Conservation (phyloP, 2,113 vertebrate genomes). For the Archocentrus centrarchus region DNA sequence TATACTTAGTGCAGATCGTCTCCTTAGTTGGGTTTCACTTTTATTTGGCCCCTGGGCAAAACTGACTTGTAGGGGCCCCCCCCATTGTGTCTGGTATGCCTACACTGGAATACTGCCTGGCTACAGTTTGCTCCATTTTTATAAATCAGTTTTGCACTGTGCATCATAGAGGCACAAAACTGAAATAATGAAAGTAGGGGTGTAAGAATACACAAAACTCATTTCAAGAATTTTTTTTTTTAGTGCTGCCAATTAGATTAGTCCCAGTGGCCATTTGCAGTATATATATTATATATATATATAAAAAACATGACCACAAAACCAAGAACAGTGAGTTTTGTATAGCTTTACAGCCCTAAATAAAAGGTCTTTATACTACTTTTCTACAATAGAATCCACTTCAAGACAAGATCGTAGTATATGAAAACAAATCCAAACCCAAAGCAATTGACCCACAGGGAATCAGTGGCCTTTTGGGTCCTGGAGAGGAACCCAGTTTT, state of each 20-base stretch:
- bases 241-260: too few relatives aligned
- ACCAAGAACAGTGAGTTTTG: not conserved
- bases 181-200: not conserved
- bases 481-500: not conserved
- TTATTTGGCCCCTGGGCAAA: not conserved
- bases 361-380: not conserved
- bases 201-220: not conserved
- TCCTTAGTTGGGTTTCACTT: not conserved
- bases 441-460: not conserved
- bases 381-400: not conserved
- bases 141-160: not conserved
- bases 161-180: slow-evolving; percentile 8
- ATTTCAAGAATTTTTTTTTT: not conserved
- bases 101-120: not conserved
- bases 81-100: not conserved
- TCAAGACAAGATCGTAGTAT: not conserved
- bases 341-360: slow-evolving; percentile 9
- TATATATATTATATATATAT: too few relatives aligned
- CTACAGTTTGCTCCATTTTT: slow-evolving; percentile 8
- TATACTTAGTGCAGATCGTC: slow-evolving; percentile 16
- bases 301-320: not conserved
- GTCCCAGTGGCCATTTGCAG: too few relatives aligned
- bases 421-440: slow-evolving; percentile 21
- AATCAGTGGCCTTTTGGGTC: not conserved
- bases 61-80: not conserved